Evolutionary conservation across 2,888 invertebrate species (phyloP).

Genomic region (Drosophila fungiperda): DNA sequence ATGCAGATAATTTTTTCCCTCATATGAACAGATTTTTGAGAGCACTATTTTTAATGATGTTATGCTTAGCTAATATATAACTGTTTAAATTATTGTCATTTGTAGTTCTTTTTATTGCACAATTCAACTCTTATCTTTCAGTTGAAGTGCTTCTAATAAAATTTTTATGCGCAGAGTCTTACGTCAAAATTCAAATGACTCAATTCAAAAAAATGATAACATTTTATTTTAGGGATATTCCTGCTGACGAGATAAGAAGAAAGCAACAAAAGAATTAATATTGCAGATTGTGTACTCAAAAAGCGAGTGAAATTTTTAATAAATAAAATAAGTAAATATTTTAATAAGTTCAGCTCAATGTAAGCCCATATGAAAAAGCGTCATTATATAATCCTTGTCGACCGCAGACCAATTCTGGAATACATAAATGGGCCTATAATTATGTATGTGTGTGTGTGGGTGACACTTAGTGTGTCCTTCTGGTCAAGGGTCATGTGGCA

Average conservation of each 20-base stretch:
- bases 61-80: neutral
- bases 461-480: slow-evolving; percentile 62
- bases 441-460: slow-evolving; percentile 28
- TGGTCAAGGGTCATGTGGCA: slow-evolving; percentile 77
- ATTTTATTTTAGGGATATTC: neutral
- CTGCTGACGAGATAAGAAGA: neutral
- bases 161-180: neutral
- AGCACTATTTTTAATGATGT: neutral
- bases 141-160: neutral
- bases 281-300: neutral
- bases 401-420: slow-evolving; percentile 12
- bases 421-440: slow-evolving; percentile 34
- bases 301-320: neutral
- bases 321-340: neutral
- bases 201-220: neutral
- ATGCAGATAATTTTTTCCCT: too few relatives aligned
- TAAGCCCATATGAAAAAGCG: too few relatives aligned
- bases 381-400: neutral
- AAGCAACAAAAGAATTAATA: neutral
- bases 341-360: neutral
- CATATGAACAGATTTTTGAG: neutral
- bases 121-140: neutral
- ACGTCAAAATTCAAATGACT: neutral
- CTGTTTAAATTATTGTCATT: neutral
- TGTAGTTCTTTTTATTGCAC: neutral